These are phyloP conservation scores for Sepioteuthis lessoniana DNA, from an alignment of 2,888 invertebrate genomes.

Conservation along the genomic window DNA sequence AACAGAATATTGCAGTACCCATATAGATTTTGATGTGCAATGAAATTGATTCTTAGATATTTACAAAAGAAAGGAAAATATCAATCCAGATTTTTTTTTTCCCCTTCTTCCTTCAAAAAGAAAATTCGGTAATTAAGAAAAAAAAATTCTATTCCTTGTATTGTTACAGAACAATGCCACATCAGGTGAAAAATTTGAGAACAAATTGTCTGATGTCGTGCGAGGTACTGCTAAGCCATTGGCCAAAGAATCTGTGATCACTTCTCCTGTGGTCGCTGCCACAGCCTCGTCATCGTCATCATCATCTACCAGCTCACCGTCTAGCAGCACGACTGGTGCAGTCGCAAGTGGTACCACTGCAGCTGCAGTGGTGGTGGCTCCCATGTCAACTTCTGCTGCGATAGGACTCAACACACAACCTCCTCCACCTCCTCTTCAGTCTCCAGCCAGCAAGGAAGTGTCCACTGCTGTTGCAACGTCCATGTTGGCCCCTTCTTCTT, in stretches of 20 bases:
- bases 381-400: conserved; percentile 20
- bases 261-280: conserved; percentile 57
- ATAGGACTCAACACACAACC: background rate
- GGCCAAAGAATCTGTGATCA: conserved; percentile 65
- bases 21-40: background rate
- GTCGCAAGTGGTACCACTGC: conserved; percentile 14
- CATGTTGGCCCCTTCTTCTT: conserved; percentile 42
- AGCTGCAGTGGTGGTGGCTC: background rate
- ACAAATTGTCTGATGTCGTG: conserved; percentile 85
- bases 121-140: no score
- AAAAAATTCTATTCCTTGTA: background rate
- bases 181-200: conserved; percentile 70
- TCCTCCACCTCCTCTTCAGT: background rate
- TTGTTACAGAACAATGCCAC: conserved; percentile 66
- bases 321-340: conserved; percentile 37
- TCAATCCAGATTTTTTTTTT: no score
- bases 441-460: conserved; percentile 47
- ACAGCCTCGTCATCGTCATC: background rate
- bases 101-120: no score
- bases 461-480: conserved; percentile 44
- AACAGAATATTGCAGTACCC: background rate
- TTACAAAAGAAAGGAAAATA: no score
- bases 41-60: no score
- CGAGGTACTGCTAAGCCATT: conserved; percentile 82
- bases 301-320: conserved; percentile 44